These are phyloP conservation scores for Andinoacara biseriatus DNA, from an alignment of 2,113 vertebrate genomes.

Conservation along the genomic window DNA sequence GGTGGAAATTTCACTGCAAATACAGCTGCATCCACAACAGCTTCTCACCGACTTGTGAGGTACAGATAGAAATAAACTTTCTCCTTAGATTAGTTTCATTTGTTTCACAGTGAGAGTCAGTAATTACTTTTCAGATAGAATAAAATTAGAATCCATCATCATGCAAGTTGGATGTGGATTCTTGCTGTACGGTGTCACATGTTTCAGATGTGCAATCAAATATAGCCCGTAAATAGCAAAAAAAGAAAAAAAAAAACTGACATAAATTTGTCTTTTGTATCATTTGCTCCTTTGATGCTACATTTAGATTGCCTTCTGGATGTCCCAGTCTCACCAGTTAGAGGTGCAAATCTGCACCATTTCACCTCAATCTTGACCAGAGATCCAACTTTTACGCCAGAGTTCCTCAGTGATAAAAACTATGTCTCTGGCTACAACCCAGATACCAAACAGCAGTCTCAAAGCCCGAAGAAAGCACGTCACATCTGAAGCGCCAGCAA, in stretches of 20 bases:
- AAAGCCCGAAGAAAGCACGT: neutral
- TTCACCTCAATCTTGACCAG: neutral
- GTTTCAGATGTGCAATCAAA: neutral
- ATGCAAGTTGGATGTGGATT: neutral
- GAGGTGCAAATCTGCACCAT: neutral
- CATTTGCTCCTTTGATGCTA: neutral
- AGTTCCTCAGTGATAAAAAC: too few species aligned
- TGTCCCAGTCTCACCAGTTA: neutral
- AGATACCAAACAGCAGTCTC: neutral
- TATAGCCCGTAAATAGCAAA: neutral
- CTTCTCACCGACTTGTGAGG: neutral
- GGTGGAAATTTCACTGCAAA: conserved; percentile 38
- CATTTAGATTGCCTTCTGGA: neutral
- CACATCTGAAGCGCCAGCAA: neutral
- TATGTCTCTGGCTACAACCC: neutral
- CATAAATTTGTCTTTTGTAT: neutral
- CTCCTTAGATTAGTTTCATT: neutral
- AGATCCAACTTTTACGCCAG: too few species aligned
- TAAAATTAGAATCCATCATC: neutral
- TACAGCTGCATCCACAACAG: conserved; percentile 24
- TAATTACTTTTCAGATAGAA: neutral
- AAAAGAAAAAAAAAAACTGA: neutral
- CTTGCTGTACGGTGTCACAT: neutral
- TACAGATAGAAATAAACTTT: neutral
- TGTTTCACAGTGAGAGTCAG: neutral